Evolutionary conservation across 2,797 vertebrate species (phyloP).

Genomic region (Acipenser ruthenus): DNA sequence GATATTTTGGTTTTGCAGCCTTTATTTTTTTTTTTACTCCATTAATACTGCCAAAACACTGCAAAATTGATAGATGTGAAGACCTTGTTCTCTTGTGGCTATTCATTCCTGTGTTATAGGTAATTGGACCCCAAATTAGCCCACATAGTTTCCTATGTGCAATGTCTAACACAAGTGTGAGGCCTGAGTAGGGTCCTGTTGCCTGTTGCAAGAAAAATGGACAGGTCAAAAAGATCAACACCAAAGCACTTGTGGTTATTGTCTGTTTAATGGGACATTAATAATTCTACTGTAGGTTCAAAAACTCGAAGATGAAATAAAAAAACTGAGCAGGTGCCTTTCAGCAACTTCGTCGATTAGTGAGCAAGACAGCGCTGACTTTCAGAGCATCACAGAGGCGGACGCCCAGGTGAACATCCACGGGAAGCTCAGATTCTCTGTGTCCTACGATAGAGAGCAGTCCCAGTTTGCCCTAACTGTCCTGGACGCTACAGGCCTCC

Average conservation of each 20-base stretch:
- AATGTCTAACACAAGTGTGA: background rate
- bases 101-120: no score
- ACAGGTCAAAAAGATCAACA: background rate
- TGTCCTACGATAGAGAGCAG: constrained; percentile 45
- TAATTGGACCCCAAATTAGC: background rate
- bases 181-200: background rate
- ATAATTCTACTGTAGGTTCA: constrained; percentile 30
- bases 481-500: constrained; percentile 47
- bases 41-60: no score
- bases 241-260: background rate
- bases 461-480: constrained; percentile 52
- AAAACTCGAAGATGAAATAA: constrained; percentile 27
- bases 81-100: no score
- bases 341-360: constrained; percentile 21
- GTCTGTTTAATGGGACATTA: no score
- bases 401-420: constrained; percentile 24
- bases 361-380: constrained; percentile 20
- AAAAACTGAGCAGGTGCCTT: constrained; percentile 32
- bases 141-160: background rate
- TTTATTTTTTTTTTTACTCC: no score
- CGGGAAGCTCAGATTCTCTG: constrained; percentile 50
- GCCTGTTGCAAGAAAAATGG: background rate
- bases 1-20: no score
- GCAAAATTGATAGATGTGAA: no score
- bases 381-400: constrained; percentile 16